Base-by-base conservation (phyloP, 2,113 vertebrate genomes). In the Dolichallabes microphthalmus region DNA sequence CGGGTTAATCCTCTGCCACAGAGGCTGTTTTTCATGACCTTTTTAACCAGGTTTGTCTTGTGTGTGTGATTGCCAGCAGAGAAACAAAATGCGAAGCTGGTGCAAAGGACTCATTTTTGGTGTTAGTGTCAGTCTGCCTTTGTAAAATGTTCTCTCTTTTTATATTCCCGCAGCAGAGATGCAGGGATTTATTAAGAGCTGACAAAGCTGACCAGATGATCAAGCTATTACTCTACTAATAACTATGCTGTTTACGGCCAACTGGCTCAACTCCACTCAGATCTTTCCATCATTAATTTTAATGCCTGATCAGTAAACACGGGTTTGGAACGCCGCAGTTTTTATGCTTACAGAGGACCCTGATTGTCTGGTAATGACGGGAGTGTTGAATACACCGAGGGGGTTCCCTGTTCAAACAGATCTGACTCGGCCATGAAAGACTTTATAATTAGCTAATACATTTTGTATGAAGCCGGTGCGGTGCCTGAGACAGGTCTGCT, bases 1-100 rank as follows among this genome's bases (percentile, higher is more conserved):
- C 27, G 32, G 89, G 88, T 85, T 86, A 86, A 83, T 82, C 32
- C 82, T 32, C 13, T 64, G 85, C 53, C 69, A 73, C 8, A 11
- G 32, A 5, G 55, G 50, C 52, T 82, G 57, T 39, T 82, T 76
- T 35, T 19, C 25, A 63, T 53, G 76, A 75, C 61, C 35, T 74
- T 64, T 71, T 32, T 83, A 17, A 66, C 39, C 63, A 82, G 63
- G 63, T 82, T 79, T 64, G 79, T 64, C 14, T 81, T 39, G 76
- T 63, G 64, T 61, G 74, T 61, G 50, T 19, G 79, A 64, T 71
- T 52, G 66, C 13, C 74, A 19, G 30, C 35, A 57, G 74, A 78
- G 50, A 82, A 57, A 75, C 30, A 4, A 22, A n/a, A 12, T 87
- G 68, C 78, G 68, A 73, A 55, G 76, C 50, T 39, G 61, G 39